Evolutionary conservation across 2,888 invertebrate species (phyloP).

Genomic region (Hypolimnas misippus): DNA sequence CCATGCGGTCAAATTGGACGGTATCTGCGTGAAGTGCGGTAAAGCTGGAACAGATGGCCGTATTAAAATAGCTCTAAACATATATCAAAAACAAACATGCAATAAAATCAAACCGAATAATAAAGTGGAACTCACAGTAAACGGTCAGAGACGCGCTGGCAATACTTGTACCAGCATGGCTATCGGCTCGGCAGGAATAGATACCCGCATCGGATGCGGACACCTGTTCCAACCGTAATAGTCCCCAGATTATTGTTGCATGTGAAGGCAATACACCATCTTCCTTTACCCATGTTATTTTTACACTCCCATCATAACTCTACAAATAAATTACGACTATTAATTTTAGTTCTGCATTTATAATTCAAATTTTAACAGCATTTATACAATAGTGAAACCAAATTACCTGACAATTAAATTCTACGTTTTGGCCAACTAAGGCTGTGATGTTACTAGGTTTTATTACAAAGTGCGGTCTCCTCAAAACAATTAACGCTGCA

Average conservation of each 20-base stretch:
- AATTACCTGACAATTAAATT: constrained; percentile 92
- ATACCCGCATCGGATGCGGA: constrained; percentile 93
- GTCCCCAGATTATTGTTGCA: constrained; percentile 71
- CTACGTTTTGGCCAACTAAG: constrained; percentile 91
- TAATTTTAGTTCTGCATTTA: neutral
- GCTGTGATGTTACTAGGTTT: constrained; percentile 94
- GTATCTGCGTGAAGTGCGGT: constrained; percentile 93
- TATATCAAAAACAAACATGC: constrained; percentile 67
- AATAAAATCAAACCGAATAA: constrained; percentile 68
- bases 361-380: neutral
- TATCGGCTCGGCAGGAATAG: constrained; percentile 96
- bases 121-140: constrained; percentile 89
- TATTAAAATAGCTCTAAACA: constrained; percentile 71
- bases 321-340: constrained; percentile 51
- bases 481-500: constrained; percentile 91
- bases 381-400: too few relatives aligned
- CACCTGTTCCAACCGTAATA: constrained; percentile 91
- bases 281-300: constrained; percentile 80
- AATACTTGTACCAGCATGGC: constrained; percentile 93
- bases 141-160: constrained; percentile 95
- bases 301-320: constrained; percentile 76
- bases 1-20: constrained; percentile 94
- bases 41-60: constrained; percentile 88
- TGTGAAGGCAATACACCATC: constrained; percentile 72
- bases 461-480: constrained; percentile 94